Conservation (phyloP, 2,797 vertebrate genomes). For the Lepilemur ruficaudatus region DNA sequence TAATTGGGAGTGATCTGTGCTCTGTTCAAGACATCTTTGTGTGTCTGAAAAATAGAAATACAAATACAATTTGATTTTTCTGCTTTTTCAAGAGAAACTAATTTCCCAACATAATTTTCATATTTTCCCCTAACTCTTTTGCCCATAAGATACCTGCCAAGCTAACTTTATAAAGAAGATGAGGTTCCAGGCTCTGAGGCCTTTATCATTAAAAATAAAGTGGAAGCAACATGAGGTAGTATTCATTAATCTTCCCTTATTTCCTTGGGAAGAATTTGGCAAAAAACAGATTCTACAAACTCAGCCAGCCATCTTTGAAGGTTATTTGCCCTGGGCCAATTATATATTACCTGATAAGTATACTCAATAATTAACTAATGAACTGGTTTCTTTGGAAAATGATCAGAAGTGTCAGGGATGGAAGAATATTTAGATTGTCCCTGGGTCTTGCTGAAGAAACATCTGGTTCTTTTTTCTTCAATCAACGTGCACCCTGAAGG, state of each 20-base stretch:
- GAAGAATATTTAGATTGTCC: slow-evolving; percentile 83
- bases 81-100: neutral
- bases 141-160: slow-evolving; percentile 65
- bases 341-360: slow-evolving; percentile 83
- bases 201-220: slow-evolving; percentile 80
- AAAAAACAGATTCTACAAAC: slow-evolving; percentile 64
- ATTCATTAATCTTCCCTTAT: slow-evolving; percentile 77
- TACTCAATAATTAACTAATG: slow-evolving; percentile 85
- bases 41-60: slow-evolving; percentile 13
- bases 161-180: slow-evolving; percentile 53
- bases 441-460: slow-evolving; percentile 82
- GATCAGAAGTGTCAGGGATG: slow-evolving; percentile 78
- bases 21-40: neutral
- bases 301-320: slow-evolving; percentile 78
- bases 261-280: slow-evolving; percentile 78
- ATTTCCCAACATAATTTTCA: slow-evolving; percentile 80
- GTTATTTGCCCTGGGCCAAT: slow-evolving; percentile 82
- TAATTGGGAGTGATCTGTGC: neutral
- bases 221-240: slow-evolving; percentile 75
- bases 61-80: slow-evolving; percentile 43
- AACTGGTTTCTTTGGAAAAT: slow-evolving; percentile 84
- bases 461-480: slow-evolving; percentile 87
- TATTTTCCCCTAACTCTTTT: slow-evolving; percentile 75
- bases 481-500: slow-evolving; percentile 84
- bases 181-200: slow-evolving; percentile 27